Conservation (phyloP, 2,113 vertebrate species). For the Apodemus speciosus region DNA sequence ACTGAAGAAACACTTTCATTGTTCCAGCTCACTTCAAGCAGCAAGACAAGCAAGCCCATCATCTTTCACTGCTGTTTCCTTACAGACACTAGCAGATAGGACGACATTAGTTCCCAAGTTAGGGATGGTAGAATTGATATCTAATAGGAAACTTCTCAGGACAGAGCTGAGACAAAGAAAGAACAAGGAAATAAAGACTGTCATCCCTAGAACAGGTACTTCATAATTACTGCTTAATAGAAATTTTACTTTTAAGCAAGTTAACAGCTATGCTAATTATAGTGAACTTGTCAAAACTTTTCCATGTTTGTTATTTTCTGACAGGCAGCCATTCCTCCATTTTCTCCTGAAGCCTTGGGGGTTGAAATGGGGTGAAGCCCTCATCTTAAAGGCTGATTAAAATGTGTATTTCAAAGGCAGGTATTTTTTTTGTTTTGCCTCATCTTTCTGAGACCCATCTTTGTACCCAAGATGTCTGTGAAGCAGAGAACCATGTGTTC, state of each 20-base stretch:
- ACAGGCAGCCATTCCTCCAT: constrained; percentile 68
- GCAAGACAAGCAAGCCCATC: background rate
- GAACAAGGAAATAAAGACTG: background rate
- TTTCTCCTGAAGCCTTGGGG: constrained; percentile 67
- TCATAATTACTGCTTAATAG: constrained; percentile 62
- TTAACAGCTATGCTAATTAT: constrained; percentile 56
- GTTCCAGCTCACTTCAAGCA: background rate
- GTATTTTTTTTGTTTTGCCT: constrained; percentile 62
- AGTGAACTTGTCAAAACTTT: constrained; percentile 69
- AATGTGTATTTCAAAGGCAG: constrained; percentile 76
- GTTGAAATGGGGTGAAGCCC: constrained; percentile 73
- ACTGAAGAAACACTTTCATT: background rate
- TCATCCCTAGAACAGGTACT: constrained; percentile 28
- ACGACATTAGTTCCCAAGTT: background rate
- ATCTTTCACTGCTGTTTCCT: background rate
- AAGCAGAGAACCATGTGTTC: constrained; percentile 66
- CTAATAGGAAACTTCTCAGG: background rate
- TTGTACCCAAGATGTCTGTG: constrained; percentile 74
- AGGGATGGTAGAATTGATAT: background rate
- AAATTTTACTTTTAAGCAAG: constrained; percentile 49
- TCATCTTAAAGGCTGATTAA: constrained; percentile 63
- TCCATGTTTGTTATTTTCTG: constrained; percentile 64
- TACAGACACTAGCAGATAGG: background rate
- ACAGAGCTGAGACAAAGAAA: constrained; percentile 16
- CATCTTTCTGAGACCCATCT: constrained; percentile 70